Base-by-base conservation (phyloP, 2,113 vertebrate species). In the Pelvicachromis taeniatus region DNA sequence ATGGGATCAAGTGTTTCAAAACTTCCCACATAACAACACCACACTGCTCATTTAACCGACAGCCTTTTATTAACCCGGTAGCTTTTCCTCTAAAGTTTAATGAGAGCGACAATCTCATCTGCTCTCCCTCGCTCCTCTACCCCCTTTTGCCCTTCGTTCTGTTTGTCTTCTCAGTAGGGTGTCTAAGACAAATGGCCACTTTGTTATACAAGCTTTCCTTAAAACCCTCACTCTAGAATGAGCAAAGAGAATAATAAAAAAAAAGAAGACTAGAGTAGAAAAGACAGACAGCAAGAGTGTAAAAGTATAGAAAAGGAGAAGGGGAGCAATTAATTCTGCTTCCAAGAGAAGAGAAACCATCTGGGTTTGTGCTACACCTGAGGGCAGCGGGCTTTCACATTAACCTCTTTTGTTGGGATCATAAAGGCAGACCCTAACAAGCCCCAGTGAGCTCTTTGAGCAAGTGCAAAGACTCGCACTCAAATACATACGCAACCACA, bases 341-440 rank as follows among this genome's bases (percentile, higher is more conserved):
- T 91, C 86, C 78, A 89, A 80, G 87, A 90, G 90, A 93, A 91
- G 78, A 82, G 65, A 89, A 89, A 93, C 85, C 91, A 95, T 95
- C 92, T 95, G 93, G 92, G 88, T 91, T 89, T 89, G 89, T 75
- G 78, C 80, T 90, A 50, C 89, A 95, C 94, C 92, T 94, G 91
- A 94, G 89, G 90, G 89, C 91, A 86, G 85, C 59, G 29, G 88
- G 89, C 58, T 92, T 92, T 92, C 85, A 92, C 92, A 94, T 95
- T 94, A 95, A 94, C 92, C 89, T 86, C 85, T 89, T 93, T 89
- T 92, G 92, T 95, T 93, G 89, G 75, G 88, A 91, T 91, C 89
- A 89, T 92, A 91, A 95, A 94, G 83, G 63, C 85, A 88, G 85
- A 88, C 83, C 83, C 82, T 92, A 95, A 95, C 93, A 92, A 95